Percentiles rank a stretch among this genome's conserved stretches.
These are phyloP conservation scores for Pocillopora verrucosa DNA, from an alignment of 64 coral and sea anemone genomes.

Conservation along the genomic window DNA sequence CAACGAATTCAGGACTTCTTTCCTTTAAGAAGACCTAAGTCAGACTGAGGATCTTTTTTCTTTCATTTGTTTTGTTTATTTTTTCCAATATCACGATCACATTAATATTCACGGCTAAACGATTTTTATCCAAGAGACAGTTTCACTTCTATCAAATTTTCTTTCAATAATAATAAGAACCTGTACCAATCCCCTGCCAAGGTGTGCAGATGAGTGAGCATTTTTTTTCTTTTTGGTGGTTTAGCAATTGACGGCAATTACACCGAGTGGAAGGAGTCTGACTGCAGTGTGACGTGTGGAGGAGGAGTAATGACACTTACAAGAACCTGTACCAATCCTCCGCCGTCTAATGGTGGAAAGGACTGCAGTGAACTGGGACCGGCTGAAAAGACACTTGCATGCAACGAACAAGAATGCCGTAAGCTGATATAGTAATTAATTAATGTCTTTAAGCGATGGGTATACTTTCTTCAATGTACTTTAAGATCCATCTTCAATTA, in stretches of 20 bases:
- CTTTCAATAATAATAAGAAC: not conserved
- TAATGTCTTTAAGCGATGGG: not conserved
- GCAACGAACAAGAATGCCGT: not conserved
- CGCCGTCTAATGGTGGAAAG: not conserved
- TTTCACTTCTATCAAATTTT: too few species aligned
- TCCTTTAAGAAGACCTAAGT: too few species aligned
- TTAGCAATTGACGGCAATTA: constrained; percentile 1
- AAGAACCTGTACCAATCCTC: constrained; percentile 21
- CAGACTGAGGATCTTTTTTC: too few species aligned
- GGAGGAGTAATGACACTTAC: not conserved
- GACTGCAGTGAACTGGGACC: constrained; percentile 3
- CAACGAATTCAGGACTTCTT: too few species aligned
- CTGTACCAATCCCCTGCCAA: constrained; percentile 1
- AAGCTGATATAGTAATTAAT: not conserved
- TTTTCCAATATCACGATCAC: too few species aligned
- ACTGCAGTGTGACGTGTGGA: constrained; percentile 13
- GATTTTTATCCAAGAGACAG: too few species aligned
- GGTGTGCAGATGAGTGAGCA: not conserved
- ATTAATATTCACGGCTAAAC: too few species aligned
- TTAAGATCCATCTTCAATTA: too few species aligned
- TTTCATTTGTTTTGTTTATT: too few species aligned
- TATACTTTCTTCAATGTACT: not conserved
- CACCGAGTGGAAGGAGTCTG: not conserved
- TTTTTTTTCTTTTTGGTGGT: too few species aligned
- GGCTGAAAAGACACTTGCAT: not conserved